A percentile compares a stretch with the other conserved stretches of the same genome.
Evolutionary conservation across 2,888 invertebrate species (phyloP).

Genomic region (Hydriomena furcata): DNA sequence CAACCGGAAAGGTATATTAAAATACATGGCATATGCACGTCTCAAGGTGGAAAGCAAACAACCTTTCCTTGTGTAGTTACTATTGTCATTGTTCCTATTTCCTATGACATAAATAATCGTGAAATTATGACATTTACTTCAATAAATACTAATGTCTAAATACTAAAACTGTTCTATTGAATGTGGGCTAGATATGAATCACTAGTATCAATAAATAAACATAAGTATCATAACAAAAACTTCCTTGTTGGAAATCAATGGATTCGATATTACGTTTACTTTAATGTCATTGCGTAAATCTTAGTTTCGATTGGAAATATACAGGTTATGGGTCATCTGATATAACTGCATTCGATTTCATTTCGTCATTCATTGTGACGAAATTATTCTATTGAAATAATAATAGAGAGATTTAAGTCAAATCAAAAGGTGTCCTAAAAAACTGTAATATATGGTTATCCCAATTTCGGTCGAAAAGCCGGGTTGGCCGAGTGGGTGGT

Average conservation of each 20-base stretch:
- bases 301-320: conserved; percentile 35
- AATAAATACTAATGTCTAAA: conserved; percentile 5
- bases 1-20: conserved; percentile 15
- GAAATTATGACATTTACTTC: conserved; percentile 8
- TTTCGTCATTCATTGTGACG: too few species aligned
- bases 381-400: too few species aligned
- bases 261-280: conserved; percentile 3
- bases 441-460: too few species aligned
- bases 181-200: conserved; percentile 4
- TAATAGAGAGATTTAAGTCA: too few species aligned
- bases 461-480: too few species aligned
- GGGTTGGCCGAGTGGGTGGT: too few species aligned
- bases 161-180: conserved; percentile 7
- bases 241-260: conserved; percentile 8
- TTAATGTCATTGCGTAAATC: conserved; percentile 12
- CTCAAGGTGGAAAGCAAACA: conserved; percentile 15
- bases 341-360: conserved; percentile 1
- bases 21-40: conserved; percentile 12
- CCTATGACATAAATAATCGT: conserved; percentile 17
- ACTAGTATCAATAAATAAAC: background rate
- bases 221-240: background rate
- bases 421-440: too few species aligned
- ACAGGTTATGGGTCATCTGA: conserved; percentile 37
- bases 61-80: conserved; percentile 22
- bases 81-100: conserved; percentile 21